Percentiles rank a stretch among this genome's conserved stretches.
Evolutionary conservation across 1,140 invertebrate genomes (phyloP).

Genomic region (Hypsibius dujardini): DNA sequence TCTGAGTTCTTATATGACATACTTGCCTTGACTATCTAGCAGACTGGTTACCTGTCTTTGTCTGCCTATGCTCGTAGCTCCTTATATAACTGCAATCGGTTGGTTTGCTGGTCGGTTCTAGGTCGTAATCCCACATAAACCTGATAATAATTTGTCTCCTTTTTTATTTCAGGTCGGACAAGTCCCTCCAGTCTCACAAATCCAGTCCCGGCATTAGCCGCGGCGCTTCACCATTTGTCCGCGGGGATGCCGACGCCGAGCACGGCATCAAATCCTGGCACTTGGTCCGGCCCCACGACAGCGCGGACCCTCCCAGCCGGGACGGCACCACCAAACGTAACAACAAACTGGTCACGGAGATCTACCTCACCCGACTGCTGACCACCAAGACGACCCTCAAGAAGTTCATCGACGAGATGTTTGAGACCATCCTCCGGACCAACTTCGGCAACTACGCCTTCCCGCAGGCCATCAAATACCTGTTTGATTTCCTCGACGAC

Average conservation of each 20-base stretch:
- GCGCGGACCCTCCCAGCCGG: slow-evolving; percentile 76
- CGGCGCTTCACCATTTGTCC: slow-evolving; percentile 27
- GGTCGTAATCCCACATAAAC: no score
- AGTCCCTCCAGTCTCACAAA: slow-evolving; percentile 43
- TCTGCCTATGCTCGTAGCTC: no score
- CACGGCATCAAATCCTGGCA: slow-evolving; percentile 45
- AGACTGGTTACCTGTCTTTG: no score
- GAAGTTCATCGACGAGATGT: slow-evolving; percentile 96
- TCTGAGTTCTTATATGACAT: no score
- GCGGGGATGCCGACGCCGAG: slow-evolving; percentile 22
- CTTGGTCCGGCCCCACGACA: slow-evolving; percentile 84
- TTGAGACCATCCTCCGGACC: slow-evolving; percentile 96
- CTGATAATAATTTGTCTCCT: not conserved
- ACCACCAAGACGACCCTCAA: slow-evolving; percentile 94
- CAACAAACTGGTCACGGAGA: slow-evolving; percentile 98
- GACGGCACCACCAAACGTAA: slow-evolving; percentile 49
- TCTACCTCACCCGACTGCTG: slow-evolving; percentile 87
- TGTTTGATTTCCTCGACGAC: slow-evolving; percentile 99
- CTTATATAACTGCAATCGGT: no score
- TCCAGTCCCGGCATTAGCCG: slow-evolving; percentile 28
- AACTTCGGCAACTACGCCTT: slow-evolving; percentile 79
- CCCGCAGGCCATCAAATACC: slow-evolving; percentile 95
- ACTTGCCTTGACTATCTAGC: no score
- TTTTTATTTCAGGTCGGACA: slow-evolving; percentile 43
- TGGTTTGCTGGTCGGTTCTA: no score